phyloP scores from a whole-genome alignment of 1,140 invertebrate species.

The Hylaeus anthracinus region DNA sequence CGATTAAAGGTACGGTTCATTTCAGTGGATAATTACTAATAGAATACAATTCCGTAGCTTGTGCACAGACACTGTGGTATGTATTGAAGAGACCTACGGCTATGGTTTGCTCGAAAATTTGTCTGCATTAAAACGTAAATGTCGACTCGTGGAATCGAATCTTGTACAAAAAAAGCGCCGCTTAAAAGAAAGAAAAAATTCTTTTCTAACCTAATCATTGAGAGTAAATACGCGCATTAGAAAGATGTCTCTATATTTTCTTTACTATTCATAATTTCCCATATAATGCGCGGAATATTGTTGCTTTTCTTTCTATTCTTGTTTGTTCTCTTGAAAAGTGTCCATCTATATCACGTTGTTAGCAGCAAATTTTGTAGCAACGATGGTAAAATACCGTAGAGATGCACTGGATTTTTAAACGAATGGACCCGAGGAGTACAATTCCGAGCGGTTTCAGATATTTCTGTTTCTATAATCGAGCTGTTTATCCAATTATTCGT shows the following conservation, averaged over 20 bases:
- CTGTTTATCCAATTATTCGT: slow-evolving; percentile 49
- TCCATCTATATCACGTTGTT: slow-evolving; percentile 2
- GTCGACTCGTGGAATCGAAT: neutral
- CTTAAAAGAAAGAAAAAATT: neutral
- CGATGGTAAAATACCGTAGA: slow-evolving; percentile 49
- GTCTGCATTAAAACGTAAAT: slow-evolving; percentile 30
- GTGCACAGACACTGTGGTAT: slow-evolving; percentile 79
- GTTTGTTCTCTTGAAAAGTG: neutral
- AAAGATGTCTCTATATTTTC: neutral
- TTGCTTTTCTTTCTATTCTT: neutral
- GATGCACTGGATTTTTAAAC: slow-evolving; percentile 62
- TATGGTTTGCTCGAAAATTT: slow-evolving; percentile 64
- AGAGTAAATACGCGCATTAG: neutral
- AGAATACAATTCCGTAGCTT: slow-evolving; percentile 80
- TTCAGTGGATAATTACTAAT: slow-evolving; percentile 77
- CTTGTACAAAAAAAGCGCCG: neutral
- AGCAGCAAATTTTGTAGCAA: slow-evolving; percentile 60
- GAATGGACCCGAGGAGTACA: slow-evolving; percentile 57
- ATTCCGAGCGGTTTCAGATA: slow-evolving; percentile 56
- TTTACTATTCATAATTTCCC: neutral
- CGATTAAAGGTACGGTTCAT: slow-evolving; percentile 86
- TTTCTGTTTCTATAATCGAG: slow-evolving; percentile 49
- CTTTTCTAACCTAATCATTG: neutral
- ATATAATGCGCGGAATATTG: neutral
- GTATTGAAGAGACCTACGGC: slow-evolving; percentile 77